These are phyloP conservation scores for Catostomus latipinnis DNA, from an alignment of 2,797 vertebrate genomes.

Conservation along the genomic window DNA sequence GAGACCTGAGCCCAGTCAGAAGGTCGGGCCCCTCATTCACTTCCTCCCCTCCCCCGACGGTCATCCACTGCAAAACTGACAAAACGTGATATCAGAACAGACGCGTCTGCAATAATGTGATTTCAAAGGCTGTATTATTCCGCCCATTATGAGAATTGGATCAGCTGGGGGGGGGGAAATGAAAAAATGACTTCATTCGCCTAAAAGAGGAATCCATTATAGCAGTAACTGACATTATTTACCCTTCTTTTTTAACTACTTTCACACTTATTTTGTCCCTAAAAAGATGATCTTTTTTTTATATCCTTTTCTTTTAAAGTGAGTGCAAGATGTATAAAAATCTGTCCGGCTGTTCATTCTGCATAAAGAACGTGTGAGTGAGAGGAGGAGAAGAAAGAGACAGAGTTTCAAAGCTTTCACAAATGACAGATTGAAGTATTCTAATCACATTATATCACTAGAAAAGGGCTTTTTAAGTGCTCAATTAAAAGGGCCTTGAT, in stretches of 20 bases:
- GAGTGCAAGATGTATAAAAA: conserved; percentile 27
- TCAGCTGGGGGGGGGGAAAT: conserved; percentile 15
- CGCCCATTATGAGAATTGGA: conserved; percentile 60
- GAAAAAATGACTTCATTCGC: conserved; percentile 39
- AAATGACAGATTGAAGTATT: conserved; percentile 80
- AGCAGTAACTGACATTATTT: conserved; percentile 27
- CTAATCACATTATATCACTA: conserved; percentile 83
- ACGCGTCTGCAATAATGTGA: conserved; percentile 55
- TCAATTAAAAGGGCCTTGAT: conserved; percentile 79
- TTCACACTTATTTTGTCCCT: conserved; percentile 3
- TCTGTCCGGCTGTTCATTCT: conserved; percentile 30
- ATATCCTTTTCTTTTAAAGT: conserved; percentile 41
- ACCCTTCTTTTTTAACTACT: conserved; percentile 20
- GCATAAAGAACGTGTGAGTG: conserved; percentile 32
- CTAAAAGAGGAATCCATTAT: conserved; percentile 15
- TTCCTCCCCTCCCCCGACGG: conserved; percentile 14
- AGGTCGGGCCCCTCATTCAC: conserved; percentile 57
- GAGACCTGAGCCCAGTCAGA: conserved; percentile 41
- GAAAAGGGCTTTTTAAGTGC: conserved; percentile 76
- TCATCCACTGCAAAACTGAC: conserved; percentile 30
- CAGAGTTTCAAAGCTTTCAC: conserved; percentile 69
- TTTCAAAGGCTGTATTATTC: conserved; percentile 55
- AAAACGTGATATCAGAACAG: conserved; percentile 47
- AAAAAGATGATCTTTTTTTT: conserved; percentile 31
- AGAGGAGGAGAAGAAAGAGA: conserved; percentile 46